phyloP scores from a whole-genome alignment of 1,140 invertebrate species.

The Lineus longissimus region DNA sequence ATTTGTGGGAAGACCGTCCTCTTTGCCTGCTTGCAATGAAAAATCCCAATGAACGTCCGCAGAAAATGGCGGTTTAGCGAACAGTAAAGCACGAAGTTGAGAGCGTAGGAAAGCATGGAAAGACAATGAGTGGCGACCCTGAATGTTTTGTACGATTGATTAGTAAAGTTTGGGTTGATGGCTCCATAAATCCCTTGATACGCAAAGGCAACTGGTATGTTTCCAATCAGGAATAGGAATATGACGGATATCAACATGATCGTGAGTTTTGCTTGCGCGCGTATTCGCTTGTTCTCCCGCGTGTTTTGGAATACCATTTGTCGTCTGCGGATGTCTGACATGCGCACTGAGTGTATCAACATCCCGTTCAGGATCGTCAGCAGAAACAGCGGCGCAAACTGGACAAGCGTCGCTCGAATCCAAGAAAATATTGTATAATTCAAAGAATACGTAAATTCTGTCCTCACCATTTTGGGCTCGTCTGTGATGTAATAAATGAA shows the following conservation, averaged over 20 bases:
- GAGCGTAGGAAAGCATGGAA: not conserved
- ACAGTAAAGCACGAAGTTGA: not conserved
- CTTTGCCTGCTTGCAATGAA: too few relatives aligned
- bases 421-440: not conserved
- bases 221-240: slow-evolving; percentile 2
- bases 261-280: not conserved
- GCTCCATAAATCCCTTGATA: not conserved
- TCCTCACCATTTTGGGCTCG: not conserved
- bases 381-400: not conserved
- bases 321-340: not conserved
- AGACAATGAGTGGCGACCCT: not conserved
- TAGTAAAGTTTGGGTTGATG: not conserved
- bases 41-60: not conserved
- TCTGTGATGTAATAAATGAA: not conserved
- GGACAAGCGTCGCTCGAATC: slow-evolving; percentile 1
- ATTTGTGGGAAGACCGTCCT: too few relatives aligned
- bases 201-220: slow-evolving; percentile 1
- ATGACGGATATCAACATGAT: not conserved
- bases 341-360: not conserved
- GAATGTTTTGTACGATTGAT: not conserved
- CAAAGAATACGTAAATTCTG: too few relatives aligned
- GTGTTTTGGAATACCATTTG: not conserved
- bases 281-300: not conserved
- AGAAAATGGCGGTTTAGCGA: slow-evolving; percentile 5
- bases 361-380: not conserved